Base-by-base conservation (phyloP, 2,888 invertebrate species). In the Eupithecia subfuscata region DNA sequence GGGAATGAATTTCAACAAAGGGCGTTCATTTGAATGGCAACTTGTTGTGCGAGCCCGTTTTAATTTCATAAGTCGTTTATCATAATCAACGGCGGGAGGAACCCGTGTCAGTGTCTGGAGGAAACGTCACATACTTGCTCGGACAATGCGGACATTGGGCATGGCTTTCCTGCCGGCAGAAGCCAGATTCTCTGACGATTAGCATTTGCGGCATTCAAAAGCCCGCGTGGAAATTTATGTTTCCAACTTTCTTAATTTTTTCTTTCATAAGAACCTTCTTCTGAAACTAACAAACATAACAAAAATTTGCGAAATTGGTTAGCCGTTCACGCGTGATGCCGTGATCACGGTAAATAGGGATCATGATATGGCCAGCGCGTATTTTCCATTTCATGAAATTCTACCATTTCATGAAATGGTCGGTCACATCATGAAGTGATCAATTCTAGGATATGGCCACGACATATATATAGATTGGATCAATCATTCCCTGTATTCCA, bases 61-160 rank as follows among this genome's bases (percentile, higher is more conserved):
- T 95, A 95, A 95, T 95, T 94, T 94, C 92, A 94, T 94, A 93
- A 94, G 94, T 95, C 94, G 91, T 95, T 94, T 92, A 93, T 95
- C 95, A 95, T 95, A 94, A 95, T 95, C 95, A 94, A 92, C 90
- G 89, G 83, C 82, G 83, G 79, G 83, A 80, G 81, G 82, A 82
- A 95, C 94, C 95, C 94, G 88, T 92, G 93, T 95, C 95, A 95
- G 91, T 92, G 93, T 94, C 95, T 91, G 91, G 87, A 91, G 91
- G 90, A 89, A 92, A 92, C 89, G 91, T 91, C 92, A 90, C 91
- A 91, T 93, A 92, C 92, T 91, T 90, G 90, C 84, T 88, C 87
- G 91, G 91, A 90, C 91, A 89, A 87, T 88, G 88, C 85, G 87
- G 88, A 87, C 86, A 84, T 86, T 88, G 89, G 87, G 86, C 87